These are phyloP conservation scores for Atopsyche davidsoni DNA, from an alignment of 1,140 invertebrate species.

Conservation along the genomic window DNA sequence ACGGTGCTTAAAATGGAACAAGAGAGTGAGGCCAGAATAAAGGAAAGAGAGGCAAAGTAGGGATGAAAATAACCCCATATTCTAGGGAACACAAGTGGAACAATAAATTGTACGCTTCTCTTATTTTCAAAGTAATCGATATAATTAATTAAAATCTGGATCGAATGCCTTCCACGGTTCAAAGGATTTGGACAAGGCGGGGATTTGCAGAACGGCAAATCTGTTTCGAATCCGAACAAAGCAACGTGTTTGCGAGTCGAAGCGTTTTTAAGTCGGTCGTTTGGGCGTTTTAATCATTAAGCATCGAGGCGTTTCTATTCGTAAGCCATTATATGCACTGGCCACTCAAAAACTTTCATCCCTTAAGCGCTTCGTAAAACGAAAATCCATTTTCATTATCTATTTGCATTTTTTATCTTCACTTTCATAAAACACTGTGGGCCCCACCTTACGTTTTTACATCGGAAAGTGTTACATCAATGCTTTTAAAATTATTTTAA, in stretches of 20 bases:
- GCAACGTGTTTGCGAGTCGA: conserved; percentile 17
- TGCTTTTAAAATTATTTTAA: too few species aligned
- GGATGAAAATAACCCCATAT: conserved; percentile 18
- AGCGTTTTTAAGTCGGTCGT: neutral
- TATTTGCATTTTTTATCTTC: too few species aligned
- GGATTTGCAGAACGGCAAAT: conserved; percentile 24
- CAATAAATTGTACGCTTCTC: conserved; percentile 23
- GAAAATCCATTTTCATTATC: too few species aligned
- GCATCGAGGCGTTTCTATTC: too few species aligned
- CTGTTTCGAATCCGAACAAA: conserved; percentile 19
- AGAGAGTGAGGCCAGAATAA: conserved; percentile 1
- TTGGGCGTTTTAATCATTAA: too few species aligned
- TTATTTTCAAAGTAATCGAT: conserved; percentile 27
- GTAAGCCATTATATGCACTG: too few species aligned
- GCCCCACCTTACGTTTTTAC: too few species aligned
- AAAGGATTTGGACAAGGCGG: conserved; percentile 17
- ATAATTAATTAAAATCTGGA: conserved; percentile 27
- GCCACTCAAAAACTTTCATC: too few species aligned
- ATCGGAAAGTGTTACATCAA: too few species aligned
- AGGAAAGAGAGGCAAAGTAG: conserved; percentile 15
- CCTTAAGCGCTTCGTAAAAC: too few species aligned
- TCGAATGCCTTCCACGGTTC: conserved; percentile 23
- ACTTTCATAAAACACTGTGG: too few species aligned
- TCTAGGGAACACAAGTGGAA: conserved; percentile 9
- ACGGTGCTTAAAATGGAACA: conserved; percentile 1